phyloP scores from a whole-genome alignment of 2,797 vertebrate species.

The Eremophila alpestris region DNA sequence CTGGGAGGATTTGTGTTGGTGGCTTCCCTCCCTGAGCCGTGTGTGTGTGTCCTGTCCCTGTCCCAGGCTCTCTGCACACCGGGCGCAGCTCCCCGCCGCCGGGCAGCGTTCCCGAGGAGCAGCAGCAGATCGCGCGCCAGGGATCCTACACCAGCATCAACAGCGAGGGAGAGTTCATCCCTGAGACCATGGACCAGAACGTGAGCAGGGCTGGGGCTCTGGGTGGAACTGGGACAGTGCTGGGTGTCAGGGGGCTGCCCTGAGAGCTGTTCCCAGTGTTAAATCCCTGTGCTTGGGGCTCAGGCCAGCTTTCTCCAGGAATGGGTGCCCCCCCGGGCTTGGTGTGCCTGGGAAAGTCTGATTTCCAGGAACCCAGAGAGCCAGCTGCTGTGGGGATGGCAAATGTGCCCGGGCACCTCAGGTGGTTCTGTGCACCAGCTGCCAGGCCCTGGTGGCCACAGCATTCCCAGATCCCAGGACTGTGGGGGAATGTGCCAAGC shows the following conservation, averaged over 20 bases:
- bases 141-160: slow-evolving; percentile 95
- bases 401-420: background rate
- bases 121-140: slow-evolving; percentile 93
- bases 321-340: background rate
- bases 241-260: accelerated
- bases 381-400: background rate
- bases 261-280: accelerated
- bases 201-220: slow-evolving; percentile 62
- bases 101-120: slow-evolving; percentile 90
- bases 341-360: background rate
- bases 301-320: background rate
- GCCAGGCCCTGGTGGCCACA: background rate
- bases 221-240: accelerated
- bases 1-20: background rate
- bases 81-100: slow-evolving; percentile 91
- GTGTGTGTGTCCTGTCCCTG: background rate
- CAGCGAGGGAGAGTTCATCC: slow-evolving; percentile 94
- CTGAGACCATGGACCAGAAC: slow-evolving; percentile 85
- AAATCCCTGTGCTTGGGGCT: background rate
- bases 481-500: background rate
- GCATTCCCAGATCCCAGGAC: background rate
- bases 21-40: background rate
- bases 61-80: slow-evolving; percentile 87
- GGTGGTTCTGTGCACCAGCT: background rate
- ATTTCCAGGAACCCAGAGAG: background rate